Percentiles rank a stretch among this genome's conserved stretches.
Conservation (phyloP, 2,113 vertebrate species). For the Ramphastos sulfuratus region DNA sequence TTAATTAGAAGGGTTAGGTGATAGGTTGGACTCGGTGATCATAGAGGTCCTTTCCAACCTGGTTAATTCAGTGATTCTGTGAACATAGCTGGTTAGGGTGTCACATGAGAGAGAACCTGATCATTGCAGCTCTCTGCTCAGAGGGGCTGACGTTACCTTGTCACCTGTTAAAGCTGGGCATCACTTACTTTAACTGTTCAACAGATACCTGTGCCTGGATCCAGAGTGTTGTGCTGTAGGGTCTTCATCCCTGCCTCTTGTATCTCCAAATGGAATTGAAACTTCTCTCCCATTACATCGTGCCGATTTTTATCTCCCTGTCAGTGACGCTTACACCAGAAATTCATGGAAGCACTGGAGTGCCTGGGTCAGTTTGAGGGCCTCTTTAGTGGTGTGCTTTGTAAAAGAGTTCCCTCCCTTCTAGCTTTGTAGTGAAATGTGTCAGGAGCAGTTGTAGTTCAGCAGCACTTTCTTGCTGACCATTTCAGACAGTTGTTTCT, state of each 20-base stretch:
- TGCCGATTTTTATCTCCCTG: background rate
- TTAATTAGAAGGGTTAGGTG: too few relatives aligned
- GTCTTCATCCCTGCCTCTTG: background rate
- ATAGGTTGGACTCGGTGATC: too few relatives aligned
- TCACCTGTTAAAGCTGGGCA: too few relatives aligned
- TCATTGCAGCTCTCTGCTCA: too few relatives aligned
- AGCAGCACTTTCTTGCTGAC: background rate
- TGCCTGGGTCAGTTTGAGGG: background rate
- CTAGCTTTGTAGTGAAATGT: background rate
- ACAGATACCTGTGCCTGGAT: background rate
- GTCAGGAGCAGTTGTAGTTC: background rate
- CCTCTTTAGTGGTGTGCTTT: background rate
- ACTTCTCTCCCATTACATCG: background rate
- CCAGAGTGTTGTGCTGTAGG: background rate
- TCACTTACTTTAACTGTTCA: background rate
- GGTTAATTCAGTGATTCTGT: too few relatives aligned
- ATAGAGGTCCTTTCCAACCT: too few relatives aligned
- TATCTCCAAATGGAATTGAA: background rate
- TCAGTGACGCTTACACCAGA: background rate
- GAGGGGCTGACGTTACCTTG: too few relatives aligned
- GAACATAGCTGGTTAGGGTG: too few relatives aligned
- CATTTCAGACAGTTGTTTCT: conserved; percentile 7
- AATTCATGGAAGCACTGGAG: background rate
- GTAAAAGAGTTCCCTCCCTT: background rate
- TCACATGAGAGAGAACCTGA: too few relatives aligned